Base-by-base conservation (phyloP, 1,140 invertebrate genomes). In the Phortica variegata region DNA sequence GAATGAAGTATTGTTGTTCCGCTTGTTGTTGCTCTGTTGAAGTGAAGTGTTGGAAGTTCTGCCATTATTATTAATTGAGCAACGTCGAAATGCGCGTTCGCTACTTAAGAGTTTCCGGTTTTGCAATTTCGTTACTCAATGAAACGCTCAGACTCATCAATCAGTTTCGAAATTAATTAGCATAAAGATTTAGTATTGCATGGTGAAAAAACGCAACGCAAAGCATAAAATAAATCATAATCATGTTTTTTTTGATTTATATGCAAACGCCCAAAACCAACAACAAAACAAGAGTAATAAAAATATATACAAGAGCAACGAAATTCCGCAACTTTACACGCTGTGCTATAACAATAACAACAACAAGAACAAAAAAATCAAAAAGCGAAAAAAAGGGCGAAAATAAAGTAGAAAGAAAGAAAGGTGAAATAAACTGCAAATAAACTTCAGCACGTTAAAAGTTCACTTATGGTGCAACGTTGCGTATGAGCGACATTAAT, bases 401-500 rank as follows among this genome's bases (percentile, higher is more conserved):
- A 21, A 16, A n/a, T 12, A 26, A 47, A 47, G n/a, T 38, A 47
- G 26, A 47, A 26, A 47, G 34, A 12, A 29, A 8, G 10, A 17
- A 12, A 21, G 17, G 19, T 21, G 3, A 15, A 31, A 40, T 4
- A 26, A 16, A 3, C 6, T 16, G 15, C 21, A 32, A 15, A 10
- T 39, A 29, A 29, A 47, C 31, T 54, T 37, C 29, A 40, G 33
- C 37, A 18, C 23, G 23, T 26, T 32, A 23, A 38, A 18, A 15
- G 29, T 32, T 17, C 17, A 51, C 50, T 16, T 26, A 49, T 56
- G 54, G 45, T 46, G 54, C 56, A 59, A 50, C 55, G 12, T 56
- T 58, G 55, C 57, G 57, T 58, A 54, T 58, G 57, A 68, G 63
- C 55, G 62, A 68, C 68, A 68, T 68, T 68, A 63, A 68, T 68